Base-by-base conservation (phyloP, 2,888 invertebrate genomes). In the Erebia palarica region DNA sequence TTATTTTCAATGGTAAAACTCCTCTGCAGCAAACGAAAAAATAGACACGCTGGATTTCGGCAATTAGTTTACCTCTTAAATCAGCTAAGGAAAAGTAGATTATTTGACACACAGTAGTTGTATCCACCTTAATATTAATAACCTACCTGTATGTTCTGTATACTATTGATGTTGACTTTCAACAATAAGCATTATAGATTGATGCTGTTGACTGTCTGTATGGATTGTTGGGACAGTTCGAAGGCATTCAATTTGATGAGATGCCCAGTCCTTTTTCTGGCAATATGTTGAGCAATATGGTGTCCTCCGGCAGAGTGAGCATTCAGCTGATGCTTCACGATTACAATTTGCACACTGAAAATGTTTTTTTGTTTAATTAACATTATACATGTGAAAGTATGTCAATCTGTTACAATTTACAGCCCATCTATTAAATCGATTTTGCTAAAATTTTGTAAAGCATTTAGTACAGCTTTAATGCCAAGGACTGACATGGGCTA, bases 251-350 rank as follows among this genome's bases (percentile, higher is more conserved):
- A 97, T 96, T 87, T 97, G 97, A 88, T 92, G 97, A 55, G 96
- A 95, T 16, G 95, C 95, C 97, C 97, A 98, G 90, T 98, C 97
- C 87, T 97, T 97, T 76, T 97, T 95, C 89, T 98, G 97, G 87
- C 98, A 98, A 89, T 97, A 97, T 3, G 96, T 97, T 9, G 97
- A 97, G 86, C 98, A 98, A 87, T 98, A 98, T 11, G 97, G 97
- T 14, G 97, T 97, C 74, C 96, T 94, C 66, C 97, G 95, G 82
- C 98, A 98, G 57, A 97, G 90, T 0, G 97, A 97, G 85, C 98
- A 98, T 85, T 97, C 97, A 0, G 97, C 97, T 65, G 96, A 95
- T 11, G 97, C 97, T 84, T 97, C 97, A 73, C 97, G 94, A 86
- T 97, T 97, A 85, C 98, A 98, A 86, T 98, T 98, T 66, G 97